These are phyloP conservation scores for Eupithecia insigniata DNA, from an alignment of 2,888 invertebrate genomes.

Conservation along the genomic window DNA sequence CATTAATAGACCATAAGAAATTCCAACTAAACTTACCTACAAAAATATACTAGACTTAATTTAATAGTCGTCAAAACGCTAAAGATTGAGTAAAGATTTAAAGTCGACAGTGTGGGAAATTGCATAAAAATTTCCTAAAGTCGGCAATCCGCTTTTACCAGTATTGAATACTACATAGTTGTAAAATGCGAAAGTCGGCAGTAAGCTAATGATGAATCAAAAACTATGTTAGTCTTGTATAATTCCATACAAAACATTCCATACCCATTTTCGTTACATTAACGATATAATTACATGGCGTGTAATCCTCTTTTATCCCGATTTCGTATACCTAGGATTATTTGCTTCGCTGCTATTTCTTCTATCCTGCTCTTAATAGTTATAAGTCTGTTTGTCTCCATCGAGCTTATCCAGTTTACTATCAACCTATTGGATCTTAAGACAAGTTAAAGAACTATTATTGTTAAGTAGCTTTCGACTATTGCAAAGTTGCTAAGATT, in stretches of 20 bases:
- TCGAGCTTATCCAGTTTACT: not conserved
- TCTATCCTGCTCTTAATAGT: not conserved
- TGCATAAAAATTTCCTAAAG: no score
- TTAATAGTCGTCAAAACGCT: no score
- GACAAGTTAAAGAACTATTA: not conserved
- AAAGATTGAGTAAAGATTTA: no score
- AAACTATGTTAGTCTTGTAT: not conserved
- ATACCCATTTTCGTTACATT: not conserved
- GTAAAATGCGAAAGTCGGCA: no score
- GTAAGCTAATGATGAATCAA: no score
- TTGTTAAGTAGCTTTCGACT: not conserved
- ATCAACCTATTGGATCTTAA: not conserved
- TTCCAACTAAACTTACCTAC: not conserved
- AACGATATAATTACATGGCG: not conserved
- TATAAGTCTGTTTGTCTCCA: not conserved
- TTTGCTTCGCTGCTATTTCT: not conserved
- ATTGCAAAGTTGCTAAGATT: not conserved
- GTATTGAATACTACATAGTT: no score
- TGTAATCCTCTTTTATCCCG: constrained; percentile 5
- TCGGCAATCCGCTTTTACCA: no score
- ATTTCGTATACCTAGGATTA: constrained; percentile 4
- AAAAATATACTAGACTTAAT: no score
- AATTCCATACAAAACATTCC: not conserved
- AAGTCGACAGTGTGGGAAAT: no score
- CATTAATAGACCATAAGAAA: no score